Evolutionary conservation across 2,797 vertebrate species (phyloP).

Genomic region (Threskiornis aethiopicus): DNA sequence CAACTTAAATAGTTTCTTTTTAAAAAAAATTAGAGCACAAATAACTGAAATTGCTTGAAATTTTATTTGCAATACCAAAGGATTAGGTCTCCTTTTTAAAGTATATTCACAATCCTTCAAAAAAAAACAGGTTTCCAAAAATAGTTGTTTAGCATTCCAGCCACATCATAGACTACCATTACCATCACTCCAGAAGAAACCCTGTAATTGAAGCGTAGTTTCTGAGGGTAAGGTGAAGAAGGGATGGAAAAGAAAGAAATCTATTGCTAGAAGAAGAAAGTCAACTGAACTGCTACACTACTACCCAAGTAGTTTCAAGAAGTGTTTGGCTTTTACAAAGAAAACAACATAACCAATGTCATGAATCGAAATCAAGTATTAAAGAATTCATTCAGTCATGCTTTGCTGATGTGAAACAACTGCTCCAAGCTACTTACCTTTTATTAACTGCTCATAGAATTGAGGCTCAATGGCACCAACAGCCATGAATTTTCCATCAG

Average conservation of each 20-base stretch:
- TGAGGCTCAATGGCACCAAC: constrained; percentile 91
- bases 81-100: neutral
- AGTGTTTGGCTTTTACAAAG: neutral
- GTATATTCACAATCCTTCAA: neutral
- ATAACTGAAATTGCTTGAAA: neutral
- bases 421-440: constrained; percentile 75
- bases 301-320: neutral
- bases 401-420: neutral
- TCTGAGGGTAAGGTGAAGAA: neutral
- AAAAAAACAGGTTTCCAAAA: neutral
- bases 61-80: neutral
- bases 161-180: neutral
- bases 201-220: neutral
- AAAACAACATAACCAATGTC: neutral
- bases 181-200: neutral
- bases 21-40: neutral
- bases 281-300: neutral
- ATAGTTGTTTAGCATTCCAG: neutral
- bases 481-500: constrained; percentile 87
- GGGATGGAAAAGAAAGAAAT: neutral
- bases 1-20: neutral
- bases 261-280: neutral
- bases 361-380: neutral
- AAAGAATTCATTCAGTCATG: neutral
- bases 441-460: constrained; percentile 86